phyloP scores from a whole-genome alignment of 2,888 invertebrate genomes.

The Leucophenga montana region DNA sequence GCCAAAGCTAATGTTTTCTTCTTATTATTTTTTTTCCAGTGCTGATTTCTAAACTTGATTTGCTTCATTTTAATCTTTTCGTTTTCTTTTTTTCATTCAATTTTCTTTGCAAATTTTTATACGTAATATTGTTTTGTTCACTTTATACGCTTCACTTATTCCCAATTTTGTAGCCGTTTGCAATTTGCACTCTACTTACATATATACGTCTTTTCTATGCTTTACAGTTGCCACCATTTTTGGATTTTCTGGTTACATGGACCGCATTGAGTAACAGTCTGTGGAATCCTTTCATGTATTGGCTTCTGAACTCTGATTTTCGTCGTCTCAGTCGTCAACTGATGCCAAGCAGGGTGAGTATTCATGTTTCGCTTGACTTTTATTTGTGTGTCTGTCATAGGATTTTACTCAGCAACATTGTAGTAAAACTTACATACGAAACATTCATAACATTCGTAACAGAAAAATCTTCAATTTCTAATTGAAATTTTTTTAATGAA shows the following conservation, averaged over 20 bases:
- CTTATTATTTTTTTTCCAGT: slow-evolving; percentile 22
- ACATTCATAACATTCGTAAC: no score
- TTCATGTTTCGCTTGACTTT: no score
- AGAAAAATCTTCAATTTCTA: no score
- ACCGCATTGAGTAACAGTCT: slow-evolving; percentile 89
- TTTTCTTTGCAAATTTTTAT: slow-evolving; percentile 18
- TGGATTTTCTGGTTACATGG: slow-evolving; percentile 91
- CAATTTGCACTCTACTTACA: not conserved
- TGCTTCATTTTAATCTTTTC: slow-evolving; percentile 3
- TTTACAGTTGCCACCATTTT: slow-evolving; percentile 81
- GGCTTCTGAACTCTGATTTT: slow-evolving; percentile 90
- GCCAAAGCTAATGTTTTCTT: not conserved
- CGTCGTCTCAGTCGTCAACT: slow-evolving; percentile 85
- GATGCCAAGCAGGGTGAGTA: slow-evolving; percentile 82
- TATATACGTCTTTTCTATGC: not conserved
- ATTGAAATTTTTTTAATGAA: no score
- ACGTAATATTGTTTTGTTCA: not conserved
- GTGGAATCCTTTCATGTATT: slow-evolving; percentile 92
- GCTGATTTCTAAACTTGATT: not conserved
- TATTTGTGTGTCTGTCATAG: no score
- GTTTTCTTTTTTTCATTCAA: not conserved
- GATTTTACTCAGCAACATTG: no score
- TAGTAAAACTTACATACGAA: no score
- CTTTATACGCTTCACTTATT: slow-evolving; percentile 14
- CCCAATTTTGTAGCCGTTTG: not conserved